Conservation (phyloP, 2,797 vertebrate species). For the Neosilurus hyrtlii region DNA sequence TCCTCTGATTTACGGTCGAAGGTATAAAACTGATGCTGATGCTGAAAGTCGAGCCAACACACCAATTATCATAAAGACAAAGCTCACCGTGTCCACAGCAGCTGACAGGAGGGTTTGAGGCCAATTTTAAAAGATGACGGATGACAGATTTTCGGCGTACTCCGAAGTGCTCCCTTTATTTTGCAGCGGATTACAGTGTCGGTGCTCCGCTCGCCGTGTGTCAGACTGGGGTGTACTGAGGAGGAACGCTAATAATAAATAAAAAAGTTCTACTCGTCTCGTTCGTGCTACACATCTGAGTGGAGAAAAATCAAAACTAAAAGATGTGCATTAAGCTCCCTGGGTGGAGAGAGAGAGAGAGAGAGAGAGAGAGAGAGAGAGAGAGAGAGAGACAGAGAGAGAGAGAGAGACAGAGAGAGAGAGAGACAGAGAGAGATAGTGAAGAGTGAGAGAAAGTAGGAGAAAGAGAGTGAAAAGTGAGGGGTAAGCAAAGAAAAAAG, state of each 20-base stretch:
- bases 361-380: too few relatives aligned
- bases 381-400: too few relatives aligned
- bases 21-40: slow-evolving; percentile 4
- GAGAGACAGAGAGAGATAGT: too few relatives aligned
- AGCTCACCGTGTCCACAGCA: not conserved
- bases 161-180: slow-evolving; percentile 11
- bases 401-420: too few relatives aligned
- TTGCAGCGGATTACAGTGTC: not conserved
- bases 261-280: not conserved
- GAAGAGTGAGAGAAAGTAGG: too few relatives aligned
- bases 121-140: slow-evolving; percentile 19
- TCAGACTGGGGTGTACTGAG: not conserved
- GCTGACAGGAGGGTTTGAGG: not conserved
- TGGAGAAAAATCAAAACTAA: not conserved
- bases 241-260: not conserved
- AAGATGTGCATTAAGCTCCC: too few relatives aligned
- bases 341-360: too few relatives aligned
- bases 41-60: slow-evolving; percentile 19
- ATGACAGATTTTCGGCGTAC: not conserved
- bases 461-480: too few relatives aligned
- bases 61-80: slow-evolving; percentile 31
- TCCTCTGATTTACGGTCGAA: slow-evolving; percentile 18
- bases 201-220: not conserved
- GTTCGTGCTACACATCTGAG: not conserved
- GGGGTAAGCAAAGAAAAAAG: too few relatives aligned